These are phyloP conservation scores for Conus ventricosus DNA, from an alignment of 1,140 invertebrate genomes.

Conservation along the genomic window DNA sequence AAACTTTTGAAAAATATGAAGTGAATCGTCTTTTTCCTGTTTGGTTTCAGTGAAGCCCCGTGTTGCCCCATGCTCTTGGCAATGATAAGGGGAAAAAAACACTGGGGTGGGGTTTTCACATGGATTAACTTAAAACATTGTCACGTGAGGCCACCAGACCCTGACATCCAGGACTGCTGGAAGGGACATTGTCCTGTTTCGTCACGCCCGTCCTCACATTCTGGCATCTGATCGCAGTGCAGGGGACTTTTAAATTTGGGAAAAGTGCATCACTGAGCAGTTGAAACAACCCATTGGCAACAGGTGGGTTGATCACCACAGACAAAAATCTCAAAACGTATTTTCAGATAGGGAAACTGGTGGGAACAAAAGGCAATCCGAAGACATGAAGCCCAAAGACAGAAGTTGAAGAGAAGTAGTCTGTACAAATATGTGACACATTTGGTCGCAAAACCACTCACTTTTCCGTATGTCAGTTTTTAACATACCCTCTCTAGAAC, in stretches of 20 bases:
- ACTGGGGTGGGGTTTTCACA: accelerated
- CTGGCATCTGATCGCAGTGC: background rate
- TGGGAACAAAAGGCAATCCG: too few species aligned
- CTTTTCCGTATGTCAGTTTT: too few species aligned
- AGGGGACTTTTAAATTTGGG: background rate
- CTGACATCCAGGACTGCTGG: background rate
- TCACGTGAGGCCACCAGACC: background rate
- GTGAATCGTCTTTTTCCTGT: background rate
- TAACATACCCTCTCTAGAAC: too few species aligned
- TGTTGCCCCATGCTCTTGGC: background rate
- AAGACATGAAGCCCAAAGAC: too few species aligned
- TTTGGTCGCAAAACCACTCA: too few species aligned
- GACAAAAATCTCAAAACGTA: too few species aligned
- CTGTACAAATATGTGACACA: too few species aligned
- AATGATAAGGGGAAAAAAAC: background rate
- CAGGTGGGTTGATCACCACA: background rate
- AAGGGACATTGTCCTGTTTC: background rate
- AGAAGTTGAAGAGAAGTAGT: too few species aligned
- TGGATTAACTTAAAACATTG: background rate
- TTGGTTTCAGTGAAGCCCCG: background rate
- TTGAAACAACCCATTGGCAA: background rate
- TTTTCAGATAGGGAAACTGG: too few species aligned
- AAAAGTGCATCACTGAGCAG: background rate
- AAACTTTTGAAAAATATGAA: background rate
- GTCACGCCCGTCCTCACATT: background rate